Base-by-base conservation (phyloP, 2,797 vertebrate genomes). In the Danionella dracula region DNA sequence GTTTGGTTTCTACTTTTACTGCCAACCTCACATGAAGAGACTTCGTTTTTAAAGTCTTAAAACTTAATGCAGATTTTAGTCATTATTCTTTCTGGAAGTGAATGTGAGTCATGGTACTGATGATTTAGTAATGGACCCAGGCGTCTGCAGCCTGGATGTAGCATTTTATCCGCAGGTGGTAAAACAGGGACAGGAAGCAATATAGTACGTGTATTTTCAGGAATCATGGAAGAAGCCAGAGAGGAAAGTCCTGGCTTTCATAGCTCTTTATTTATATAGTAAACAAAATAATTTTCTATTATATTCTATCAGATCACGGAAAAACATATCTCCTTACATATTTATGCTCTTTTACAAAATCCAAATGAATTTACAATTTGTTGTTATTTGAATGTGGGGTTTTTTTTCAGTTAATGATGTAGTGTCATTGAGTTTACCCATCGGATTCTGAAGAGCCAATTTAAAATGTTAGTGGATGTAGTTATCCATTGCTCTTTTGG, bases 141-240 rank as follows among this genome's bases (percentile, higher is more conserved):
- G n/a, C 45, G 41, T 68, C 38, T 31, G 65, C 56, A 71, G 70
- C 69, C 35, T 60, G 62, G 15, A 55, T 11, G 66, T 73, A 76
- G 71, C 66, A 64, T 62, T 48, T 45, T 48, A 3, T 41, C 40
- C 46, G 51, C 49, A 13, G 46, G 34, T 53, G 57, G 23, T 41
- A 1, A 53, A 31, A 46, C 7, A 10, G 5, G 15, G 50, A 62
- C 71, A 35, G 20, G 61, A 70, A 70, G 71, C 66, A 66, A 73
- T 70, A 66, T 17, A 27, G 23, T 27, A 27, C 23, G 12, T 51
- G 41, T 48, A 31, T 40, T 20, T 34, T 54, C 2, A 40, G 17
- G 55, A 60, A 21, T 56, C 42, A 27, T 32, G 10, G 51, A 54
- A n/a, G 19, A 6, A 63, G 6, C 21, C 13, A 35, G 59, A 5